Percentiles rank a stretch among this genome's conserved stretches.
phyloP scores from a whole-genome alignment of 1,140 invertebrate genomes.

The Caenorhabditis brenneri region DNA sequence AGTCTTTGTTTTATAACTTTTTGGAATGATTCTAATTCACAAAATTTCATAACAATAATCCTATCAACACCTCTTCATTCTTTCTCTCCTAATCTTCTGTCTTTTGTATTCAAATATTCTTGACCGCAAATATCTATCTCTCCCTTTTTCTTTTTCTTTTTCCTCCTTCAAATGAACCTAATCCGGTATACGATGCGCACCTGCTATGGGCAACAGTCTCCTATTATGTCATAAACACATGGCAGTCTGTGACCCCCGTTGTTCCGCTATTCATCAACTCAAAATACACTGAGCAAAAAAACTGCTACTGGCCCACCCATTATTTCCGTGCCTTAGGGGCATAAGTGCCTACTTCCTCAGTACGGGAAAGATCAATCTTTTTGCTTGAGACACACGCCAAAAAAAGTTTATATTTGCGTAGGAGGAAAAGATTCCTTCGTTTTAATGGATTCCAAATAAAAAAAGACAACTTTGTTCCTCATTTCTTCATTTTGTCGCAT shows the following conservation, averaged over 20 bases:
- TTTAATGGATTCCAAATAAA: constrained; percentile 37
- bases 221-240: constrained; percentile 38
- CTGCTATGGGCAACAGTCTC: constrained; percentile 15
- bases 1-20: neutral
- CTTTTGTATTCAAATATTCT: neutral
- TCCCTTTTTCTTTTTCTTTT: neutral
- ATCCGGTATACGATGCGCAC: constrained; percentile 22
- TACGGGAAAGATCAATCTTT: constrained; percentile 13
- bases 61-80: neutral
- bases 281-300: neutral
- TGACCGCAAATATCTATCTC: neutral
- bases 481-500: neutral
- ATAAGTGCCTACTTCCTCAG: constrained; percentile 8
- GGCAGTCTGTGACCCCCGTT: neutral
- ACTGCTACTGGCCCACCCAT: neutral
- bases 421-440: neutral
- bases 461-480: constrained; percentile 3
- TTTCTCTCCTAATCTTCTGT: neutral
- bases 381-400: neutral
- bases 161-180: neutral
- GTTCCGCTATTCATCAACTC: neutral
- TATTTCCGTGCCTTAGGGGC: neutral
- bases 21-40: neutral
- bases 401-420: constrained; percentile 36
- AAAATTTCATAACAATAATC: neutral